Evolutionary conservation across 1,140 invertebrate species (phyloP), one percentile per base, ranked within the genome.

Genomic region (Armadillidium nasatum): DNA sequence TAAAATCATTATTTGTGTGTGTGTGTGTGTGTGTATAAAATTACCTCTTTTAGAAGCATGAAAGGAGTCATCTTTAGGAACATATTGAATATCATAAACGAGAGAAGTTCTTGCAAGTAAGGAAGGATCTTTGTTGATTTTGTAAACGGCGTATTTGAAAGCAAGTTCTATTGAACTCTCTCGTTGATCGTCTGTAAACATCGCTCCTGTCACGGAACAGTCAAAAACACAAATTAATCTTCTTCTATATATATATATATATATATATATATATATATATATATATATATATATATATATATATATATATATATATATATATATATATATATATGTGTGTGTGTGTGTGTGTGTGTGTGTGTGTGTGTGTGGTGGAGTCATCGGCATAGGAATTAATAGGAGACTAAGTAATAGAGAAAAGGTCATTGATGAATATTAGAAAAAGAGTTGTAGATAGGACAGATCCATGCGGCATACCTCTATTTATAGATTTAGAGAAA

Each of bases 111-210:
- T 93, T 4, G 93, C 90, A 67, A 96, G 85, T 10, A 96, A 85
- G 72, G 86, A 88, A 73, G 90, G 88, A 80, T 96, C 93, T 83
- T 93, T 93, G 85, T 96, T 96, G 74, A 96, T 93, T 71, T 92
- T 89, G 85, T 95, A 95, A 4, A 96, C 92, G 7, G 94, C 94
- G 85, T 96, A 96, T 82, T 95, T 95, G 85, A 96, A 96, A 2
- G 94, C 93, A 73, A 94, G 85, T 84, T 96, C 94, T 0, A 90
- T 89, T 75, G 90, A 91, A 78, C 91, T 92, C 78, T 93, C 92
- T 79, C 92, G 90, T 80, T 94, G 90, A 79, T 95, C 92, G 82
- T 95, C 93, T 0, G 92, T 93, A 85, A 95, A 95, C 79, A 96
- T 93, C n/a, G 93, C 93, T 81, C 93, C 94, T 94, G 88, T 1